Base-by-base conservation (phyloP, 2,888 invertebrate species). In the Andrena bicolor region DNA sequence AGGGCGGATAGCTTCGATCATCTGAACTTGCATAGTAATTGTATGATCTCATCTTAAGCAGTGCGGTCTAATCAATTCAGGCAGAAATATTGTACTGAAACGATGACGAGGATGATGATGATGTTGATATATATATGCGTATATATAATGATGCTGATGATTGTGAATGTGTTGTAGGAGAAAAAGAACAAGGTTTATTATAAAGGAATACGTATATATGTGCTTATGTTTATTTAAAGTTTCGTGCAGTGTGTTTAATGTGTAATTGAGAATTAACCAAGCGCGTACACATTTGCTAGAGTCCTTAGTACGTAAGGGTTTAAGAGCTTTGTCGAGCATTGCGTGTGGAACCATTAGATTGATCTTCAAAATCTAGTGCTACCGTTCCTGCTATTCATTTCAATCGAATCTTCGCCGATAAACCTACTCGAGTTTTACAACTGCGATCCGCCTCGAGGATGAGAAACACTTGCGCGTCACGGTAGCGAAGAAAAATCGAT, bases 201-300 rank as follows among this genome's bases (percentile, higher is more conserved):
- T 83, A 80, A 73, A 58, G 41, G 76, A 88, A 85, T 90, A 90
- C 89, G 90, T 90, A 92, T 86, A 90, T 89, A 90, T 90, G 89
- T 89, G 91, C 88, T 92, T 91, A 89, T 86, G 88, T 89, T 90
- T 90, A 90, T 90, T 88, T 90, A 91, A 91, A 89, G 89, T 90
- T 91, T 88, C 88, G 89, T 89, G 88, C 90, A 89, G 91, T 91
- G 91, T 93, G 91, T 91, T 81, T 72, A 78, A 83, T 83, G 83
- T 83, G 56, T 83, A 83, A 80, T 23, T 76, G 76, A 84, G 80
- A 77, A 64, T 70, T 65, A 48, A 77, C 61, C 10, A 28, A 48
- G 48, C 48, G 51, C 58, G 71, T 66, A 53, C 30, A 32, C 10
- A 48, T 53, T 26, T 32, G 13, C 0, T 48, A 69, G 48, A 58